Conservation (phyloP, 2,888 invertebrate genomes). For the Diaphora mendica region DNA sequence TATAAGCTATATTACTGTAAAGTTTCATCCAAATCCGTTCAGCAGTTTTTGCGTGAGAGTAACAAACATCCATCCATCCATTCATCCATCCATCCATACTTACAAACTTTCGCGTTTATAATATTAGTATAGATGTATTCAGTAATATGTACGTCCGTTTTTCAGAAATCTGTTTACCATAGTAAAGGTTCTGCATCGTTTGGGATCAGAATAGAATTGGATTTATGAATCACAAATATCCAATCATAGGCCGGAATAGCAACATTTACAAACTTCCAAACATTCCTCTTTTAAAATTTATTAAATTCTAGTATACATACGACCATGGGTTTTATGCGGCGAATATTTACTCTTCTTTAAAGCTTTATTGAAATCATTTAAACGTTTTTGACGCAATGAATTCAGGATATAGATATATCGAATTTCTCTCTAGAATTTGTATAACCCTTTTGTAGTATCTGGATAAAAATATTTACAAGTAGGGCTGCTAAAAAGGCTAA, state of each 20-base stretch:
- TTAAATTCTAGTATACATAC: neutral
- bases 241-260: too few species aligned
- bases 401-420: neutral
- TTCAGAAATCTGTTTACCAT: neutral
- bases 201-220: too few species aligned
- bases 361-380: neutral
- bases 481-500: neutral
- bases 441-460: neutral
- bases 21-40: too few species aligned
- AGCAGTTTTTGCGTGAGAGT: too few species aligned
- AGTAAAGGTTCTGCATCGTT: neutral
- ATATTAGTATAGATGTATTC: too few species aligned
- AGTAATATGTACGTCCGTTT: too few species aligned
- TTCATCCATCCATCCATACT: too few species aligned
- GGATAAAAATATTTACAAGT: neutral
- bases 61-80: too few species aligned
- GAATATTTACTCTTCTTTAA: neutral
- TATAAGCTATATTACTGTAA: too few species aligned
- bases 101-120: too few species aligned
- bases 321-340: neutral
- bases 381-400: neutral
- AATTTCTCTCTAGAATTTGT: neutral
- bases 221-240: too few species aligned
- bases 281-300: neutral
- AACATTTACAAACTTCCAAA: neutral